Base-by-base conservation (phyloP, 2,888 invertebrate species). In the Orthosia cruda region DNA sequence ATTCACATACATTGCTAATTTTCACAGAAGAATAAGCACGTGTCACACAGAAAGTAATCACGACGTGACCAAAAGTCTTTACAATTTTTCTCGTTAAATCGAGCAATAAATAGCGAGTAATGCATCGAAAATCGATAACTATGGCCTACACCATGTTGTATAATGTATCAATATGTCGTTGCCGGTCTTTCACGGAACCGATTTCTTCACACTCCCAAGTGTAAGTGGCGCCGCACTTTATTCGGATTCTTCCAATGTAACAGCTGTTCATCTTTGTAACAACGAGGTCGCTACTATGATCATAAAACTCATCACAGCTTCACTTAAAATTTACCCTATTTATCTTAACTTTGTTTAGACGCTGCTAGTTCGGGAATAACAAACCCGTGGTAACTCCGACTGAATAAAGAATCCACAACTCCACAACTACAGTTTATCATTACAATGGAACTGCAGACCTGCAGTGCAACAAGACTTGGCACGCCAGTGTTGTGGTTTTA, bases 141-240 rank as follows among this genome's bases (percentile, higher is more conserved):
- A 80, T 85, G 82, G 66, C 57, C 74, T 67, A 70, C 73, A 61
- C 66, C 50, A 61, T 81, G 76, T 73, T 77, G 73, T 81, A 78
- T 83, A 77, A 83, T 87, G 80, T 84, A 85, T 81, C 82, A 81
- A 88, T 83, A 81, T 71, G 77, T 84, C 77, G 80, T 81, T 68
- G 64, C 74, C 77, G 75, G 72, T 83, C 72, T 82, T 80, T 83
- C 78, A 72, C 49, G 80, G 79, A 83, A 82, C 80, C 82, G 80
- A 85, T 88, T 83, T 82, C 82, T 80, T 82, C 80, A 79, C 85
- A 78, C 71, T 79, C 74, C 75, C 70, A 54, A 77, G 77, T 85
- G 80, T 83, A 80, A 87, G 81, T 81, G 66, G 80, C 58, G 66
- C 57, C 76, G 79, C 80, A 79, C 78, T 85, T 83, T 84, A 73